phyloP scores from a whole-genome alignment of 2,888 invertebrate genomes.

The Thera britannica region DNA sequence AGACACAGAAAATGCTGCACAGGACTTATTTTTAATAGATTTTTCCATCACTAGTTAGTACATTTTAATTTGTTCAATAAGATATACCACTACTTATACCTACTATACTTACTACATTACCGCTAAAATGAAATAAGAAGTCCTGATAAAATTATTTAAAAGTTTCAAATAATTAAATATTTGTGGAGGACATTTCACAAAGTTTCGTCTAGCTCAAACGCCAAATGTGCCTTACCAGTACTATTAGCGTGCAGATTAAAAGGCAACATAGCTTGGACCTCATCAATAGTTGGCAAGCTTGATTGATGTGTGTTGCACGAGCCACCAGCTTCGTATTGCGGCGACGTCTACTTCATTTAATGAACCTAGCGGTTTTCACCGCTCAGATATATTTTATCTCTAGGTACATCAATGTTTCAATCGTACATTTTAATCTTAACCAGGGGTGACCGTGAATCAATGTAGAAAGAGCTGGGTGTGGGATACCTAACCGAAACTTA shows the following conservation, averaged over 20 bases:
- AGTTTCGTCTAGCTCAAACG: no score
- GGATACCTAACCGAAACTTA: no score
- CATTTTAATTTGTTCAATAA: background rate
- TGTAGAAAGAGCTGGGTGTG: no score
- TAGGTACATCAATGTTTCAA: background rate
- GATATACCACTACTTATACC: no score
- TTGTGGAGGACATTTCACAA: no score
- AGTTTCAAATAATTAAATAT: no score
- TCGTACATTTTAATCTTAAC: no score
- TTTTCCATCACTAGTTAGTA: background rate
- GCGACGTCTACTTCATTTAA: slow-evolving; percentile 46
- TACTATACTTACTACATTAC: no score
- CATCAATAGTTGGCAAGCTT: slow-evolving; percentile 46
- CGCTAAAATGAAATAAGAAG: background rate
- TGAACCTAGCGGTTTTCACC: slow-evolving; percentile 29
- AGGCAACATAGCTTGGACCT: slow-evolving; percentile 5
- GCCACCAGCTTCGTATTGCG: slow-evolving; percentile 25
- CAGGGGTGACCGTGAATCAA: no score
- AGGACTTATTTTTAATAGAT: background rate
- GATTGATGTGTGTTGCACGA: slow-evolving; percentile 49
- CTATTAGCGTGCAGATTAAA: background rate
- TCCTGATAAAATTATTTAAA: no score
- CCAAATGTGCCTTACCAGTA: background rate
- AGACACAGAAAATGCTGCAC: slow-evolving; percentile 2
- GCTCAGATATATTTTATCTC: background rate